Evolutionary conservation across 2,888 invertebrate genomes (phyloP).

Genomic region (Pyrocoelia pectoralis): DNA sequence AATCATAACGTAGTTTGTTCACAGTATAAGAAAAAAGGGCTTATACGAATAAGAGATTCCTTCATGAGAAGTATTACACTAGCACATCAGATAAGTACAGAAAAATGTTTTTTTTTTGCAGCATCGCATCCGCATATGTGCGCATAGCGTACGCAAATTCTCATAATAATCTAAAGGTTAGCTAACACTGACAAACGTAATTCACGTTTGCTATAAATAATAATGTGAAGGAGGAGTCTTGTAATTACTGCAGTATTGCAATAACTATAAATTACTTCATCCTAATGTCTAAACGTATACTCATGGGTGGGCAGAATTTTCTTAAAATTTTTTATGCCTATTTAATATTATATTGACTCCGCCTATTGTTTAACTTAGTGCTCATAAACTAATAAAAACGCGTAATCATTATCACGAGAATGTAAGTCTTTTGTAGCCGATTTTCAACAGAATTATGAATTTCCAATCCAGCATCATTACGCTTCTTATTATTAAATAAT

Average conservation of each 20-base stretch:
- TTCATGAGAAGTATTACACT: neutral
- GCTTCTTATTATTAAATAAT: neutral
- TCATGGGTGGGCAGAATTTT: constrained; percentile 35
- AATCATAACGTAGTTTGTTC: neutral
- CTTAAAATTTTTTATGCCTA: constrained; percentile 33
- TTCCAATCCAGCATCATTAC: neutral
- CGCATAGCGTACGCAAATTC: constrained; percentile 21
- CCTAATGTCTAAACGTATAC: constrained; percentile 32
- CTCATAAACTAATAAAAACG: constrained; percentile 3
- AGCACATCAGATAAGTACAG: neutral
- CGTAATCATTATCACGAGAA: neutral
- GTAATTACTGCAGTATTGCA: constrained; percentile 37
- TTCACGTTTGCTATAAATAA: constrained; percentile 37
- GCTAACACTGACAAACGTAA: constrained; percentile 30
- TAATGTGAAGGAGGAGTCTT: constrained; percentile 34
- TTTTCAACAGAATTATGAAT: neutral
- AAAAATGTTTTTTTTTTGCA: neutral
- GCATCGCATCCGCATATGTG: neutral
- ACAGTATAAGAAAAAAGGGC: neutral
- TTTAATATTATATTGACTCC: constrained; percentile 34
- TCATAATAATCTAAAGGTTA: constrained; percentile 29
- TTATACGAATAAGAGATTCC: neutral
- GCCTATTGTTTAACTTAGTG: constrained; percentile 31
- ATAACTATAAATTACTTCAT: constrained; percentile 36
- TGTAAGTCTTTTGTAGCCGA: too few relatives aligned